These are phyloP conservation scores for Virgularia gustaviana DNA, from an alignment of 92 coral and sea anemone species.

Conservation along the genomic window DNA sequence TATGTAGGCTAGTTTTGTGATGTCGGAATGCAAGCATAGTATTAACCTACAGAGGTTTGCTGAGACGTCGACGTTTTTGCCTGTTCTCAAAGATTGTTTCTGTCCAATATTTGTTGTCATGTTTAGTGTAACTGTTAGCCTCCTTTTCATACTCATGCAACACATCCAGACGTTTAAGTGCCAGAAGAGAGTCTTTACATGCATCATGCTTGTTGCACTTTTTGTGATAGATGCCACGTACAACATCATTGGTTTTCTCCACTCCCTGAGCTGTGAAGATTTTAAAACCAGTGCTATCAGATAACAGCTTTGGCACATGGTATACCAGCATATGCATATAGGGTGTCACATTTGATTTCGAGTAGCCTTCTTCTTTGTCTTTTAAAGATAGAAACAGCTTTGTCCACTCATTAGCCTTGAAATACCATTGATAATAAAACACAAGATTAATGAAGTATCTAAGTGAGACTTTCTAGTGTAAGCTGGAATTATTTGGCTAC, in stretches of 20 bases:
- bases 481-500: neutral
- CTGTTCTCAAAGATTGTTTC: conserved; percentile 22
- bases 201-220: conserved; percentile 8
- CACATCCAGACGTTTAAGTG: conserved; percentile 20
- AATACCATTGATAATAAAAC: too few species aligned
- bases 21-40: too few species aligned
- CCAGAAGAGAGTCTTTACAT: conserved; percentile 22
- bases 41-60: neutral
- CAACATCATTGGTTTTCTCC: conserved; percentile 9
- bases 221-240: conserved; percentile 5
- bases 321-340: conserved; percentile 27
- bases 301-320: conserved; percentile 16
- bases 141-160: conserved; percentile 7
- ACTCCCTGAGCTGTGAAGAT: conserved; percentile 31
- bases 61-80: conserved; percentile 27
- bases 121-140: conserved; percentile 17
- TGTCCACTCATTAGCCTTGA: conserved; percentile 31
- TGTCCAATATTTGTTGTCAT: conserved; percentile 20
- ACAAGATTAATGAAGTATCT: too few species aligned
- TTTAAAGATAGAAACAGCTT: conserved; percentile 26
- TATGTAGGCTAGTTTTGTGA: too few species aligned
- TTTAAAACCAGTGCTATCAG: conserved; percentile 25
- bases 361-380: conserved; percentile 31
- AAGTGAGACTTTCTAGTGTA: neutral
- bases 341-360: conserved; percentile 21